Percentiles rank a stretch among this genome's conserved stretches.
Evolutionary conservation across 2,797 vertebrate species (phyloP).

Genomic region (Prunella strophiata): DNA sequence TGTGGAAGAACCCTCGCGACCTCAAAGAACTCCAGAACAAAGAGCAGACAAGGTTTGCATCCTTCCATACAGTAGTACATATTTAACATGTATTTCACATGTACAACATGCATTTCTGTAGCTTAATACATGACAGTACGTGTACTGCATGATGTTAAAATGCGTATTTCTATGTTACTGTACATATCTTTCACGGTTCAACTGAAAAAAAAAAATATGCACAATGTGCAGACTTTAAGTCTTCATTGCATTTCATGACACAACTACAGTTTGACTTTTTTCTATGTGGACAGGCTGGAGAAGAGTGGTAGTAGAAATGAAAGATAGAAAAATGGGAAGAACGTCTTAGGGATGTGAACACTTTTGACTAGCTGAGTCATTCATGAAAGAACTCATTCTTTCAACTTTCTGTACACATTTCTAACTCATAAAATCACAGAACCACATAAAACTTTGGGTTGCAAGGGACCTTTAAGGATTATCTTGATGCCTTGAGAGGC

Average conservation of each 20-base stretch:
- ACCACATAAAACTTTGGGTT: background rate
- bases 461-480: background rate
- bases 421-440: background rate
- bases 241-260: background rate
- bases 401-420: background rate
- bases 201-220: background rate
- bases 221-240: background rate
- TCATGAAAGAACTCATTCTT: background rate
- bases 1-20: fast-evolving
- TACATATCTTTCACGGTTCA: background rate
- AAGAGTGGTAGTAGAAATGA: background rate
- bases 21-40: background rate
- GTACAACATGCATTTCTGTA: background rate
- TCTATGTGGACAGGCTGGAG: fast-evolving
- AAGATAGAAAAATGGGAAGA: background rate
- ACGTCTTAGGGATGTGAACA: background rate
- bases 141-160: background rate
- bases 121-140: background rate
- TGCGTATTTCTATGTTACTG: background rate
- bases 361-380: background rate
- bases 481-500: background rate
- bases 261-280: background rate
- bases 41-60: background rate
- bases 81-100: fast-evolving
- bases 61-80: background rate